Base-by-base conservation (phyloP, 2,113 vertebrate species). In the Sorex araneus region DNA sequence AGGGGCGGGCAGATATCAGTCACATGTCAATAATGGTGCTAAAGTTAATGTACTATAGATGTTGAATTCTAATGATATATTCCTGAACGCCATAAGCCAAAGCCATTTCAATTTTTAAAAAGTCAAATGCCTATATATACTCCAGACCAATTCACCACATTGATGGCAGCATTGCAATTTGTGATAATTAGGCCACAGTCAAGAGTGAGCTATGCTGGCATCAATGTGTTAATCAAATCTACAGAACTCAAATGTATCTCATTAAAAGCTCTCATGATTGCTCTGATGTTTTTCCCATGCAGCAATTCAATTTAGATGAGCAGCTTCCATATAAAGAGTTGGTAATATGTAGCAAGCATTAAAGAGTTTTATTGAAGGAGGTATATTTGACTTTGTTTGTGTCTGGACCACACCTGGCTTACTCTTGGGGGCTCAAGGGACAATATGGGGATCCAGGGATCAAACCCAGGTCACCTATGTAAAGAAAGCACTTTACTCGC, bases 191-290 rank as follows among this genome's bases (percentile, higher is more conserved):
- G 40, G 40, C 40, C 40, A 54, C 18, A 19, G 13, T 13, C 54
- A 54, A 13, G 13, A 54, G 54, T 54, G 54, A 19, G 54, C 13
- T 19, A 54, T 19, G 10, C 13, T 54, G 18, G 54, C 54, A 54
- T 54, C 54, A 15, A 54, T 16, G 54, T 54, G 54, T 54, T 67
- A 43, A 47, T 79, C 50, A 88, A 85, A 47, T 8, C 75, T 88
- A 40, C 4, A 91, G 63, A 87, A 91, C 74, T 89, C 30, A 84
- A 60, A 80, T 74, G 60, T 75, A 43, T 88, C 60, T 74, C 80
- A 77, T 70, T 92, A 63, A 80, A 69, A 32, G 2, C 63, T 40
- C 30, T 50, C 69, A 40, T 27, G 77, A 79, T 77, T 80, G 8
- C 23, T 47, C 3, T 43, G 10, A 3, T 63, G 25, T 54, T 77